These are phyloP conservation scores for Villa cingulata DNA, from an alignment of 2,888 invertebrate genomes.

Conservation along the genomic window DNA sequence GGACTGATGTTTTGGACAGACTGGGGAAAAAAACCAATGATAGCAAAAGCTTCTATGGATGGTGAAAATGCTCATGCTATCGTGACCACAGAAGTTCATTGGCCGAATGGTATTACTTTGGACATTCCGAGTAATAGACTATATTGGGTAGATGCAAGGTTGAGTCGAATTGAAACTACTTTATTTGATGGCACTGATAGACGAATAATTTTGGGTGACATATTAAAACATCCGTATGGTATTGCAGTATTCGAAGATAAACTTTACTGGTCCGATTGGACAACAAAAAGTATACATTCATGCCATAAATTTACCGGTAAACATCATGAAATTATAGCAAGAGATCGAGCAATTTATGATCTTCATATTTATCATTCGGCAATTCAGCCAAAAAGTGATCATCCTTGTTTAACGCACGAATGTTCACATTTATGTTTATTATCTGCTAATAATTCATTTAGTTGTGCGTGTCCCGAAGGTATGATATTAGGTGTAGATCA, in stretches of 20 bases:
- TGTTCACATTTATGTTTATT: conserved; percentile 72
- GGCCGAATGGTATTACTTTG: conserved; percentile 77
- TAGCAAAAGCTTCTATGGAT: conserved; percentile 75
- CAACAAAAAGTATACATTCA: conserved; percentile 55
- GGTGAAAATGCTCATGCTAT: conserved; percentile 50
- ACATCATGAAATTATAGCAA: conserved; percentile 41
- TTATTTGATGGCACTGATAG: conserved; percentile 51
- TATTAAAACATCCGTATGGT: conserved; percentile 67
- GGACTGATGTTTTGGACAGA: conserved; percentile 89
- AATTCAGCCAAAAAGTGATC: conserved; percentile 39
- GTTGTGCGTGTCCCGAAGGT: conserved; percentile 66
- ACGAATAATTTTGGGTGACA: conserved; percentile 44
- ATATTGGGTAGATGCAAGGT: conserved; percentile 78
- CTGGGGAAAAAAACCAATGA: conserved; percentile 60
- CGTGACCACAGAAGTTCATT: conserved; percentile 48
- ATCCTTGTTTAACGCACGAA: conserved; percentile 48
- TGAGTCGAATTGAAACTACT: conserved; percentile 50
- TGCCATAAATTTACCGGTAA: conserved; percentile 67
- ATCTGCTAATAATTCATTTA: conserved; percentile 40
- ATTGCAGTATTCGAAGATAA: conserved; percentile 76
- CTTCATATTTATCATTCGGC: conserved; percentile 64
- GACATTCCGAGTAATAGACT: conserved; percentile 66
- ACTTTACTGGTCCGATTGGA: conserved; percentile 86
- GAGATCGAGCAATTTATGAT: conserved; percentile 39
- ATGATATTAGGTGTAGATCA: conserved; percentile 44